These are phyloP conservation scores for Silurus asotus DNA, from an alignment of 2,113 vertebrate species.

Conservation along the genomic window DNA sequence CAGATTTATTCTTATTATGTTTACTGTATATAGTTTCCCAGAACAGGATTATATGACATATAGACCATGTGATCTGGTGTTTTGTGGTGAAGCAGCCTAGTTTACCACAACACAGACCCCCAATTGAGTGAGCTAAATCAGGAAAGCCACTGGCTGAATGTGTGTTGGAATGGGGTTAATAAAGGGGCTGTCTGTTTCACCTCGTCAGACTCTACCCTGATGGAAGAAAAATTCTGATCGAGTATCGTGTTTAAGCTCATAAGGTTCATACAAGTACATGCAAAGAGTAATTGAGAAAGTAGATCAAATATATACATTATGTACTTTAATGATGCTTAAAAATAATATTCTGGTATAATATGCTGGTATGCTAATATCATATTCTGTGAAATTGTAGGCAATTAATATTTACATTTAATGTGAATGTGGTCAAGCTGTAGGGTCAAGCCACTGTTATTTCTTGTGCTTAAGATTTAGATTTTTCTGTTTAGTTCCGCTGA, in stretches of 20 bases:
- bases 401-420: background rate
- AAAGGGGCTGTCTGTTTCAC: conserved; percentile 27
- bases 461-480: conserved; percentile 4
- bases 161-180: conserved; percentile 31
- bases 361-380: too few relatives aligned
- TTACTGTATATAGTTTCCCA: conserved; percentile 28
- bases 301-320: background rate
- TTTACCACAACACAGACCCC: conserved; percentile 26
- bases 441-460: background rate
- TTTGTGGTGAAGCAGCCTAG: conserved; percentile 12
- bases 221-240: conserved; percentile 19
- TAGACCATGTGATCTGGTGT: background rate
- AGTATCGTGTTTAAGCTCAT: background rate
- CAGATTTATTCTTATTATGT: background rate
- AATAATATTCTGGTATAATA: too few relatives aligned
- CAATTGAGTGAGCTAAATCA: conserved; percentile 19
- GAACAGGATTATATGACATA: background rate
- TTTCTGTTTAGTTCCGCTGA: background rate
- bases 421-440: background rate
- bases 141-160: background rate
- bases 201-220: conserved; percentile 5
- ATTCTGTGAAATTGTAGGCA: background rate
- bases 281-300: background rate
- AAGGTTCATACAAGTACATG: background rate
- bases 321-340: too few relatives aligned